These are phyloP conservation scores for Thyatira batis DNA, from an alignment of 2,888 invertebrate species.

Conservation along the genomic window DNA sequence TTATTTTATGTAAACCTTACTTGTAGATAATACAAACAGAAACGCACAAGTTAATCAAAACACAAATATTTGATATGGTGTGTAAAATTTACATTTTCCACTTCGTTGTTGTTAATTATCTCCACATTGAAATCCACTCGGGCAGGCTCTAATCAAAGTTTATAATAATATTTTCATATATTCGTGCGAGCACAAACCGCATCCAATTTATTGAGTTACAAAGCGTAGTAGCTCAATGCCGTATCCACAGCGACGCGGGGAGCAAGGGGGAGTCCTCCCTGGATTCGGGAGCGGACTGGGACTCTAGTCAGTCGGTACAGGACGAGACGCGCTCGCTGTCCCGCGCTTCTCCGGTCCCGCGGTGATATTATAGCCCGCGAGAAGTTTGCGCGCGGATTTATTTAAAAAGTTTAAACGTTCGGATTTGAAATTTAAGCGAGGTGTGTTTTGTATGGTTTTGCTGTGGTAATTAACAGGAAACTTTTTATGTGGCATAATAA, in stretches of 20 bases:
- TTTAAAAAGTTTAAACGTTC: constrained; percentile 13
- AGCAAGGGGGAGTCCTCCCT: constrained; percentile 25
- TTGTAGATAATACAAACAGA: too few relatives aligned
- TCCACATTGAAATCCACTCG: neutral
- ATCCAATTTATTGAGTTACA: constrained; percentile 50
- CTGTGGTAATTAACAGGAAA: neutral
- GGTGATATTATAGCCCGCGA: neutral
- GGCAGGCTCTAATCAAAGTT: neutral
- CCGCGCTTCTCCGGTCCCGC: neutral
- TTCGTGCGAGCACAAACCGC: constrained; percentile 34
- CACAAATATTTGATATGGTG: too few relatives aligned
- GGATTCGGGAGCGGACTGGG: constrained; percentile 29
- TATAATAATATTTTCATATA: constrained; percentile 3
- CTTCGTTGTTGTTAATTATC: neutral
- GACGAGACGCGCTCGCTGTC: neutral
- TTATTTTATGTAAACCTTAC: too few relatives aligned
- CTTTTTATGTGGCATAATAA: too few relatives aligned
- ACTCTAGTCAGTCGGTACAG: constrained; percentile 16
- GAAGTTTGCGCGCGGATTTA: constrained; percentile 13
- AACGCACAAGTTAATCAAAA: too few relatives aligned
- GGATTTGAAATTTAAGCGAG: constrained; percentile 17
- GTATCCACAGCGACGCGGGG: constrained; percentile 57
- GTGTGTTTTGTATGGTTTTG: constrained; percentile 4
- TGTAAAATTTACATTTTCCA: neutral
- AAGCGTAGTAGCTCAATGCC: constrained; percentile 46